Evolutionary conservation across 53 echinoderm and acorn worm species (phyloP).

Genomic region (Hippasteria phrygiana): DNA sequence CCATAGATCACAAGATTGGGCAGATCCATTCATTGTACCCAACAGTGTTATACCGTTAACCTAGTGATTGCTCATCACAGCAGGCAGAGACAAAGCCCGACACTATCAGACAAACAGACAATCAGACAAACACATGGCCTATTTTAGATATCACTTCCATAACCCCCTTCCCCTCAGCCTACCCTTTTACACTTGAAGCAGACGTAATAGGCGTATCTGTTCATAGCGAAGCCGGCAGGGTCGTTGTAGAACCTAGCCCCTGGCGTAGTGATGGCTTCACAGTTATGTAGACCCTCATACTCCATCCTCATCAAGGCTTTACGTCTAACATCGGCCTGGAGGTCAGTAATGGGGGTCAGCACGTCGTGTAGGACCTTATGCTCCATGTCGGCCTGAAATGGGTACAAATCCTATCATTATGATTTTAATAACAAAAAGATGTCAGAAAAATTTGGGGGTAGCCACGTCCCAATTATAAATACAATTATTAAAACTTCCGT

Average conservation of each 20-base stretch:
- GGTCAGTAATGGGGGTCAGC: slow-evolving; percentile 79
- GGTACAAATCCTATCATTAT: not conserved
- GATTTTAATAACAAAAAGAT: too few relatives aligned
- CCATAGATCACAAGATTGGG: too few relatives aligned
- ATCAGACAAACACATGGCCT: too few relatives aligned
- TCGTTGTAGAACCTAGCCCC: slow-evolving; percentile 92
- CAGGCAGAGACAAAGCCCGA: too few relatives aligned
- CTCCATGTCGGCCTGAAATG: slow-evolving; percentile 79
- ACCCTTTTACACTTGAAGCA: slow-evolving; percentile 98
- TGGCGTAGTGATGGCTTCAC: slow-evolving; percentile 91
- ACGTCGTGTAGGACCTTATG: slow-evolving; percentile 81
- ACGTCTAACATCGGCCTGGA: slow-evolving; percentile 84
- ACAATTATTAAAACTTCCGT: too few relatives aligned
- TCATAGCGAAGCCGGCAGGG: slow-evolving; percentile 95
- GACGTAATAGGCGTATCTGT: slow-evolving; percentile 98
- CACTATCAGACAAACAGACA: too few relatives aligned
- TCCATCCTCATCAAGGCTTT: slow-evolving; percentile 98
- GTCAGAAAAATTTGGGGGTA: too few relatives aligned
- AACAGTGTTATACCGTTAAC: too few relatives aligned
- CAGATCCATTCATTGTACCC: too few relatives aligned
- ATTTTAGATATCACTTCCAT: too few relatives aligned
- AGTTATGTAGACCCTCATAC: slow-evolving; percentile 91
- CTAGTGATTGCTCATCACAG: too few relatives aligned
- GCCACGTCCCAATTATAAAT: too few relatives aligned
- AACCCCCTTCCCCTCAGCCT: not conserved